Evolutionary conservation across 2,797 vertebrate genomes (phyloP).

Genomic region (Euphonia xanthogaster): DNA sequence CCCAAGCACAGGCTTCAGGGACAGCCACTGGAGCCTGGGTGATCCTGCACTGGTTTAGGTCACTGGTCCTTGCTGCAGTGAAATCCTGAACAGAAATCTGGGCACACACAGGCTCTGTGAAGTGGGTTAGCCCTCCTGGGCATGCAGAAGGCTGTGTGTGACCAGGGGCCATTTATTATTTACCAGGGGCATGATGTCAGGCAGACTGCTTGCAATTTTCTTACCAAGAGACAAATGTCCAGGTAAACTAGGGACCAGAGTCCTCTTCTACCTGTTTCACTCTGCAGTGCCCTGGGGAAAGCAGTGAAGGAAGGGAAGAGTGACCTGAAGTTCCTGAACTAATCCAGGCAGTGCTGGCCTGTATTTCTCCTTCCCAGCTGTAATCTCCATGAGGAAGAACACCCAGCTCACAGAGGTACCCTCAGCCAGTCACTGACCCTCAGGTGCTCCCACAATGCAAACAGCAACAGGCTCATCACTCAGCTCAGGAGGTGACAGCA

Average conservation of each 20-base stretch:
- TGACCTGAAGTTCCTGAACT: neutral
- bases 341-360: rapidly evolving
- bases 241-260: neutral
- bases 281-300: neutral
- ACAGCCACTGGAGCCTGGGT: rapidly evolving
- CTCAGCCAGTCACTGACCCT: neutral
- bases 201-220: neutral
- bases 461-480: neutral
- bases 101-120: neutral
- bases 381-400: neutral
- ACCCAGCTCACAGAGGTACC: neutral
- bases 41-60: neutral
- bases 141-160: rapidly evolving
- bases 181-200: neutral
- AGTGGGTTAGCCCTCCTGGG: neutral
- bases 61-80: neutral
- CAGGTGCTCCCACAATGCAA: neutral
- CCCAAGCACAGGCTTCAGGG: neutral
- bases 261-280: neutral
- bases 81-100: neutral
- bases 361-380: neutral
- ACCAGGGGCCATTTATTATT: neutral
- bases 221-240: neutral
- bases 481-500: neutral
- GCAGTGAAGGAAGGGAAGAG: neutral